These are phyloP conservation scores for Calephelis nemesis DNA, from an alignment of 1,140 invertebrate genomes.

Conservation along the genomic window DNA sequence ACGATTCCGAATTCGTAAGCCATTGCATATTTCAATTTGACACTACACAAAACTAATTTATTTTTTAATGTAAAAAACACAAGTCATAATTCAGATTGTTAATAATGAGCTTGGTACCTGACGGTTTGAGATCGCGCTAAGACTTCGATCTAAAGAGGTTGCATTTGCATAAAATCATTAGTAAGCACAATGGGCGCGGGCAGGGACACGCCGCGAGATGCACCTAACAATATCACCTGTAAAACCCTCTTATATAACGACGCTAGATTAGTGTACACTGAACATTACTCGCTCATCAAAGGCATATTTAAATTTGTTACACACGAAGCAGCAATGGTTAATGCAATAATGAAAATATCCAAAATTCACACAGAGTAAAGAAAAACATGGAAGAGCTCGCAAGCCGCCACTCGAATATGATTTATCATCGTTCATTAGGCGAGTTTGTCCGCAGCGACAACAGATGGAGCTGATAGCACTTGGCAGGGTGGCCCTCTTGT, in stretches of 20 bases:
- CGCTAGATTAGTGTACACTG: constrained; percentile 1
- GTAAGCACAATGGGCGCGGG: constrained; percentile 76
- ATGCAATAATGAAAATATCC: constrained; percentile 19
- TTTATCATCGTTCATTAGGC: constrained; percentile 79
- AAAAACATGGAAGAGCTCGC: constrained; percentile 56
- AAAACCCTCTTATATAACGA: constrained; percentile 37
- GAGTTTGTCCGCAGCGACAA: constrained; percentile 78
- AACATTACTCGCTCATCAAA: constrained; percentile 40
- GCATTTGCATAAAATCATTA: constrained; percentile 80
- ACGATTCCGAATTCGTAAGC: constrained; percentile 27
- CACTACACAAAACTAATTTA: constrained; percentile 65
- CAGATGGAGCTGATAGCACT: constrained; percentile 78
- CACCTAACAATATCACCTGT: constrained; percentile 63
- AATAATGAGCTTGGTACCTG: constrained; percentile 77
- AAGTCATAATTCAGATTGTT: constrained; percentile 77
- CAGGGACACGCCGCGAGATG: constrained; percentile 70
- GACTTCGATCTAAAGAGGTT: constrained; percentile 77
- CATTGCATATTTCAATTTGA: constrained; percentile 37
- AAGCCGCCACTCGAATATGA: constrained; percentile 77
- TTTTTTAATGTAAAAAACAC: constrained; percentile 65
- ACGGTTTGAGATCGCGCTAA: constrained; percentile 77
- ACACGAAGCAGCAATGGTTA: constrained; percentile 43
- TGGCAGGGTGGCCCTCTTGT: constrained; percentile 76
- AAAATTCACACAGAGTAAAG: constrained; percentile 37
- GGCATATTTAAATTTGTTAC: background rate